Evolutionary conservation across 2,113 vertebrate genomes (phyloP).

Genomic region (Piaya cayana): DNA sequence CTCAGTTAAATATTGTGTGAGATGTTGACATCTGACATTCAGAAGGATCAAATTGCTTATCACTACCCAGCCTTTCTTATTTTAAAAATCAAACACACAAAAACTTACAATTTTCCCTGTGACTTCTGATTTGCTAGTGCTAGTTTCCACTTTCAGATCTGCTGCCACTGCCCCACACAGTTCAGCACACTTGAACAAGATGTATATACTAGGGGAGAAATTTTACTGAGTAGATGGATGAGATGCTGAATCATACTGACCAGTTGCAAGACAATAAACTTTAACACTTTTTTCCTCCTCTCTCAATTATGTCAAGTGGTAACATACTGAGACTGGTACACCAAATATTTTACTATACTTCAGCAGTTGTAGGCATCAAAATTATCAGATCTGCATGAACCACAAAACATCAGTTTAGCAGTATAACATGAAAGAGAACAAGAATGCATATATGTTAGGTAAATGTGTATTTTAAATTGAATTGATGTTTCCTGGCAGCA

Average conservation of each 20-base stretch:
- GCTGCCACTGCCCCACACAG: background rate
- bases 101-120: background rate
- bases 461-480: background rate
- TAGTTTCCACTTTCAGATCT: background rate
- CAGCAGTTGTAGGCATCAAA: background rate
- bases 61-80: background rate
- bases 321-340: background rate
- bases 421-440: background rate
- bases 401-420: background rate
- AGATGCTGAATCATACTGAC: background rate
- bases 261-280: background rate
- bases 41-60: background rate
- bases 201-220: background rate
- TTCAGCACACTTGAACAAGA: background rate
- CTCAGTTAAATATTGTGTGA: too few species aligned
- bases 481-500: conserved; percentile 19
- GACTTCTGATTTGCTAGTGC: background rate
- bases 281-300: background rate
- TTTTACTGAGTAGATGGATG: background rate
- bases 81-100: background rate
- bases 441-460: background rate
- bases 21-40: background rate
- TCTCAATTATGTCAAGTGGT: background rate
- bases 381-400: background rate
- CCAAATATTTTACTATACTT: background rate